Evolutionary conservation across 2,888 invertebrate species (phyloP).

Genomic region (Cryptocephalus primarius): DNA sequence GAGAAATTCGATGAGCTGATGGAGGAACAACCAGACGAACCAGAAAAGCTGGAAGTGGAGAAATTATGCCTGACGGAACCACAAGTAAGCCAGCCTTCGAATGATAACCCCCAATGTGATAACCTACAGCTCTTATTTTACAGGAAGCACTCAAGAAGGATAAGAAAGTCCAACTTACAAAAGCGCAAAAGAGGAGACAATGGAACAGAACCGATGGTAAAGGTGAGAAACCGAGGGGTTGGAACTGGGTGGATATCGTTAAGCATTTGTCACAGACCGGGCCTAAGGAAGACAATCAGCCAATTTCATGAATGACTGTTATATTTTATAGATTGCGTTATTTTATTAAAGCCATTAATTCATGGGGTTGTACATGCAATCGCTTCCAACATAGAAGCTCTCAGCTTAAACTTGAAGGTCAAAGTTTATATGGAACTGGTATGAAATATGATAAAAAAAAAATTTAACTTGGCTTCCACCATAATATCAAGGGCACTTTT

Average conservation of each 20-base stretch:
- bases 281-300: conserved; percentile 36
- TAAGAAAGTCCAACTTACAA: conserved; percentile 78
- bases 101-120: not conserved
- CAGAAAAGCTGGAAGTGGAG: conserved; percentile 39
- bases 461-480: too few relatives aligned
- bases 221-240: conserved; percentile 80
- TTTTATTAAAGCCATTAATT: conserved; percentile 2
- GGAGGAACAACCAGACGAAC: conserved; percentile 53
- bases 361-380: too few relatives aligned
- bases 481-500: too few relatives aligned
- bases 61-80: conserved; percentile 41
- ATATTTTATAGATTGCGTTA: not conserved
- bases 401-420: too few relatives aligned
- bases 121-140: not conserved
- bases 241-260: conserved; percentile 94
- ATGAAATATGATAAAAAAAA: too few relatives aligned
- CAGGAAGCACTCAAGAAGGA: conserved; percentile 43
- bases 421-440: too few relatives aligned
- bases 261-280: conserved; percentile 85
- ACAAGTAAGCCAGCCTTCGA: conserved; percentile 7
- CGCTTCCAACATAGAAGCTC: too few relatives aligned
- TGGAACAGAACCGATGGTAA: conserved; percentile 72
- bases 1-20: conserved; percentile 67
- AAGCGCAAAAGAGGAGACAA: conserved; percentile 80
- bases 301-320: not conserved